Conservation (phyloP, 2,797 vertebrate genomes). For the Acanthopagrus latus region DNA sequence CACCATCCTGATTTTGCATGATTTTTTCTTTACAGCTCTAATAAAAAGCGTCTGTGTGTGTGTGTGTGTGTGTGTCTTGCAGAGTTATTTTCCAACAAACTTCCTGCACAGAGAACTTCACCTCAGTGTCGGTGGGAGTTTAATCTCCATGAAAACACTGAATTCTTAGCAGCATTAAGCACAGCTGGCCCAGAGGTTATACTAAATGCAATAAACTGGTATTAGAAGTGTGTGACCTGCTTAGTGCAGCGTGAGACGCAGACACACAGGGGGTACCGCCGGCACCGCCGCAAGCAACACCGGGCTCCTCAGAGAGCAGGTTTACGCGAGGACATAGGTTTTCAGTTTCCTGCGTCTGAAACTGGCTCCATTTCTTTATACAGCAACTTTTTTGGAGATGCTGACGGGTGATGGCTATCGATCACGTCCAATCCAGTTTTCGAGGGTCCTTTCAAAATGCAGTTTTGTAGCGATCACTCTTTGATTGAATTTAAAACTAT, state of each 20-base stretch:
- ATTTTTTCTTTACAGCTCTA: background rate
- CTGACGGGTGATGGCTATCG: background rate
- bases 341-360: background rate
- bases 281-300: background rate
- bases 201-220: slow-evolving; percentile 64
- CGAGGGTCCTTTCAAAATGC: background rate
- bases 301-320: background rate
- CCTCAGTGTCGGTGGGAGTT: slow-evolving; percentile 26
- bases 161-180: slow-evolving; percentile 66
- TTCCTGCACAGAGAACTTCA: background rate
- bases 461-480: background rate
- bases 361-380: background rate
- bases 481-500: slow-evolving; percentile 2
- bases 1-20: background rate
- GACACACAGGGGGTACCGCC: slow-evolving; percentile 13
- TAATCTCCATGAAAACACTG: slow-evolving; percentile 56
- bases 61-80: background rate
- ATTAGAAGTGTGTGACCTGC: slow-evolving; percentile 50
- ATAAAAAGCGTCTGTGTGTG: slow-evolving; percentile 1
- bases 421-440: background rate
- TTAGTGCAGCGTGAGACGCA: slow-evolving; percentile 33
- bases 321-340: background rate
- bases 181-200: slow-evolving; percentile 38
- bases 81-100: background rate
- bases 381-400: background rate